Evolutionary conservation across 2,797 vertebrate genomes (phyloP), one percentile per base, ranked within the genome.

Genomic region (Valencia hispanica): DNA sequence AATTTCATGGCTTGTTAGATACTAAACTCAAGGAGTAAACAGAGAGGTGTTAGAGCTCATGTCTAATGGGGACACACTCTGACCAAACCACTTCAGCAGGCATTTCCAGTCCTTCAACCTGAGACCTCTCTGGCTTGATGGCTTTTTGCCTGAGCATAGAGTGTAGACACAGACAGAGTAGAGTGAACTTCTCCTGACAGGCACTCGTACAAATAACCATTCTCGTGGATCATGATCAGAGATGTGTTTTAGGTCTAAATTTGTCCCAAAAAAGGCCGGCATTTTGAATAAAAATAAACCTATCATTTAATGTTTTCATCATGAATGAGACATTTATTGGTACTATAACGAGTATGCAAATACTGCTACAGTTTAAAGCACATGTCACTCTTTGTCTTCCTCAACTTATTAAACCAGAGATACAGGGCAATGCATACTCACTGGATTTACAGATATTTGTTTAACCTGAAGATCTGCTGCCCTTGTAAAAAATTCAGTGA

Each of bases 1-100:
- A 94, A 94, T 95, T 95, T 94, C 93, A 94, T 87, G 93, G 93
- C 84, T 91, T 91, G 92, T 92, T 94, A 91, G 88, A 89, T 89
- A 81, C 76, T 77, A 79, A 91, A 92, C 84, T 89, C 78, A 74
- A 69, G 73, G 75, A 84, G 91, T 92, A 92, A 93, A 94, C 89
- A 93, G 66, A 80, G 79, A 69, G 69, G 84, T 83, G 84, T 88
- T 76, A 78, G 79, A 30, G 75, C 72, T 85, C 47, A 10, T 34
- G n/a, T 87, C 76, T 82, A 84, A 80, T 65, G 65, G 82, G 77
- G 82, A 59, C 79, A 77, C 27, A 41, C 68, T 86, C 45, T 10
- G 83, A 85, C 83, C 76, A 70, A 77, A 22, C 50, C 73, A n/a
- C 79, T 78, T 30, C 22, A 50, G 53, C 20, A 22, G 53, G 69